A percentile compares a stretch with the other conserved stretches of the same genome.
phyloP scores from a whole-genome alignment of 2,888 invertebrate genomes.

The Gandaritis pyraliata region DNA sequence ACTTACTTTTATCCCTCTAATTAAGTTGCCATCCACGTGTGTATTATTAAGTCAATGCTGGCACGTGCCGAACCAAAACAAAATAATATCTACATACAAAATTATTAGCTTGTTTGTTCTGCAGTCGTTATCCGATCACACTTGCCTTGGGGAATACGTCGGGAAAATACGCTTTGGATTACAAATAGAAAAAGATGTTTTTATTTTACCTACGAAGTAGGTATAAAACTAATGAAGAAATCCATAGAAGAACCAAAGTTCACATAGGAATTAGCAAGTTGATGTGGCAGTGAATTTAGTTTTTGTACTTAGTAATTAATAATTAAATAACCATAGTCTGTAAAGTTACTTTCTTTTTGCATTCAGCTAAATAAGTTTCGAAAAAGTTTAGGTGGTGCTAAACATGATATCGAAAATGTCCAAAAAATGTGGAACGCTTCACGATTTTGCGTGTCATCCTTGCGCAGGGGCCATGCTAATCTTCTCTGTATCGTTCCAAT shows the following conservation, averaged over 20 bases:
- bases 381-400: no score
- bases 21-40: constrained; percentile 28
- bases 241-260: no score
- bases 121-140: constrained; percentile 31
- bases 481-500: constrained; percentile 62
- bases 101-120: constrained; percentile 36
- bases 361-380: no score
- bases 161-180: background rate
- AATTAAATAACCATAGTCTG: no score
- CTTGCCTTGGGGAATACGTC: constrained; percentile 15
- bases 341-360: no score
- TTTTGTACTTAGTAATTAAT: no score
- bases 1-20: constrained; percentile 24
- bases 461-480: constrained; percentile 64
- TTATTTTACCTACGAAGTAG: no score
- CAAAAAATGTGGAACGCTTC: constrained; percentile 49
- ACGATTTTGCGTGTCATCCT: constrained; percentile 66
- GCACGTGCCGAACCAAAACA: constrained; percentile 35
- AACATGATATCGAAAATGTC: constrained; percentile 15
- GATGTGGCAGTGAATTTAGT: no score
- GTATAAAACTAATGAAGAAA: no score
- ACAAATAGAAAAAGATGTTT: no score
- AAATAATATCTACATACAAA: constrained; percentile 32
- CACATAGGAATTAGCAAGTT: no score
- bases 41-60: constrained; percentile 27